Base-by-base conservation (phyloP, 1,140 invertebrate species). In the Achatina immaculata region DNA sequence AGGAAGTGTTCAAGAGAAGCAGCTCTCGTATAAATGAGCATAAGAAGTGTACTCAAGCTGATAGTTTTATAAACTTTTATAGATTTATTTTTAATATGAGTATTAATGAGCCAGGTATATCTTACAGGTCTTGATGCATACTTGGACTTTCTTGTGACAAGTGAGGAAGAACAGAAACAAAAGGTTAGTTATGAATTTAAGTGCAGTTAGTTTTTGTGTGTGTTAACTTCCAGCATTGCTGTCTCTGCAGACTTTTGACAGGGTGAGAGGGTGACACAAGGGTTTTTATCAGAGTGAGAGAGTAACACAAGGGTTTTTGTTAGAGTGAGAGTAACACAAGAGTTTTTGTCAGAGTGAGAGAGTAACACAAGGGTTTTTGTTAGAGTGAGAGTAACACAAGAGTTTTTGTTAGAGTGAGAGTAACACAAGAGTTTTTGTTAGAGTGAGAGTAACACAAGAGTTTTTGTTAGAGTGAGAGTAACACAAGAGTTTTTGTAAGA, bases 71-170 rank as follows among this genome's bases (percentile, higher is more conserved):
- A 51, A 51, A 51, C 24, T 14, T 51, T 14, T 14, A 14, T 51
- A 51, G 11, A 11, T 51, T 51, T 14, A 51, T 24, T 51, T 51
- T 14, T 11, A 51, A 51, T 51, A 11, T 14, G 11, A 51, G 24
- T 51, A 11, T 14, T 51, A 24, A 51, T 24, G 24, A 51, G 11
- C 48, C n/a, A n/a, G n/a, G 24, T 51, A 14, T 51, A 51, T 14
- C 19, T 75, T 40, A 3, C 40, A 75, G 73, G 73, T 34, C 55
- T 75, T 31, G 73, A 51, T 34, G 43, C 73, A 55, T 75, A 19
- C 38, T 34, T 75, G 48, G 45, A 75, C 28, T 55, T 75, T 36
- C 28, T 75, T 1, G 51, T 75, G 51, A 28, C 31, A 19, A 72
- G 40, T 72, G 42, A 45, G 6, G 19, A 72, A n/a, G 69, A 72